Conservation (phyloP, 2,797 vertebrate genomes). For the Nyctalus aviator region DNA sequence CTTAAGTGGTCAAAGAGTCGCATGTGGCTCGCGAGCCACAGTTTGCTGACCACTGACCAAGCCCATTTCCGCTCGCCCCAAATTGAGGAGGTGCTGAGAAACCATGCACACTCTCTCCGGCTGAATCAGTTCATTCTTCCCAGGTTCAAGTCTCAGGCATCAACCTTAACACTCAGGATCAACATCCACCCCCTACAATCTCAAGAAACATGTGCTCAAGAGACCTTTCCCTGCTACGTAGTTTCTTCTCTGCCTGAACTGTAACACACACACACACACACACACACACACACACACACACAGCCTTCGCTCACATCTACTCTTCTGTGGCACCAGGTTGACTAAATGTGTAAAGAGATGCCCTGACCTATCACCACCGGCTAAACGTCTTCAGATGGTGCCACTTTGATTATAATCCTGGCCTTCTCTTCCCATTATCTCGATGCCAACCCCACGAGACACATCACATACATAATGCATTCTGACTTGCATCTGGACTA, state of each 20-base stretch:
- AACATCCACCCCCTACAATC: neutral
- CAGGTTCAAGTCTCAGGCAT: neutral
- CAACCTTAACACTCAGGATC: neutral
- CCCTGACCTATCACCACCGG: conserved; percentile 77
- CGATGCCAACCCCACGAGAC: conserved; percentile 79
- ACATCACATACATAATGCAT: conserved; percentile 83
- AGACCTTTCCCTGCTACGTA: neutral
- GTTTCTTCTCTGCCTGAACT: neutral
- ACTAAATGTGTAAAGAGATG: conserved; percentile 58
- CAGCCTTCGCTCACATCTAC: neutral
- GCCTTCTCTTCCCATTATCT: conserved; percentile 82
- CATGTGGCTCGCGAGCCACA: no score
- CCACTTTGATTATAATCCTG: conserved; percentile 79
- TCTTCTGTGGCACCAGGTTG: conserved; percentile 44
- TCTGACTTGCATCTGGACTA: conserved; percentile 76
- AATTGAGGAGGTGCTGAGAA: neutral
- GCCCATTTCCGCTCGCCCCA: neutral
- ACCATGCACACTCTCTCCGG: neutral
- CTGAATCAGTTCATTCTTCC: neutral
- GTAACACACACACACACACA: neutral
- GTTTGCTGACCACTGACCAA: neutral
- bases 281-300: neutral
- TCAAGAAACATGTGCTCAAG: neutral
- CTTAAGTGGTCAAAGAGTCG: no score
- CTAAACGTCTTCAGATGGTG: conserved; percentile 82